Conservation (phyloP, 2,113 vertebrate genomes). For the Gnathonemus echidnorhynchus region DNA sequence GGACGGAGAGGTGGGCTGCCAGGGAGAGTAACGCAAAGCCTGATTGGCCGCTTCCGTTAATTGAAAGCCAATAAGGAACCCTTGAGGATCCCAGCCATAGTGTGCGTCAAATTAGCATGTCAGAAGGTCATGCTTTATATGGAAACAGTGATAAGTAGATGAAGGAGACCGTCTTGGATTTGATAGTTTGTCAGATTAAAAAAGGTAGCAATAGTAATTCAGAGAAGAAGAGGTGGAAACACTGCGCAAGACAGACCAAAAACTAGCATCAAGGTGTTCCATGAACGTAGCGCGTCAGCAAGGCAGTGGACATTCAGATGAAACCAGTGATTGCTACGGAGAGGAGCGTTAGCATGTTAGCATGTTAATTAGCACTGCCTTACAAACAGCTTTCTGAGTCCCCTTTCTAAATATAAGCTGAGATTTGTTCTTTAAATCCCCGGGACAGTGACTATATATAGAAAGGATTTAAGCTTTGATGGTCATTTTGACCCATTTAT, state of each 20-base stretch:
- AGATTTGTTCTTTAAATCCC: not conserved
- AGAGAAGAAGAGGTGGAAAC: not conserved
- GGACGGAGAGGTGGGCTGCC: conserved; percentile 84
- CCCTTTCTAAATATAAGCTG: not conserved
- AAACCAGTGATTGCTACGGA: not conserved
- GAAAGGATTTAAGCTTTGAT: not conserved
- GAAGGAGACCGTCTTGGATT: not conserved
- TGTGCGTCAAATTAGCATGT: not conserved
- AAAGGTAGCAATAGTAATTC: not conserved
- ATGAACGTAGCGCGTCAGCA: not conserved
- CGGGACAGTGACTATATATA: not conserved
- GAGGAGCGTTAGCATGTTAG: not conserved
- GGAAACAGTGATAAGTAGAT: not conserved
- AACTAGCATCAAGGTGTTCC: not conserved
- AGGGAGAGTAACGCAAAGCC: not conserved
- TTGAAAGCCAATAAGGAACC: not conserved
- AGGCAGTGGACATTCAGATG: too few species aligned
- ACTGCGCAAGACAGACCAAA: not conserved
- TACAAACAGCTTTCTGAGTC: not conserved
- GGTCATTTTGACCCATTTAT: conserved; percentile 16
- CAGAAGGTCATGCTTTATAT: not conserved
- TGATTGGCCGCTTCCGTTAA: not conserved
- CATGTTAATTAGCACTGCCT: not conserved
- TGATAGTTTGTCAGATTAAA: not conserved
- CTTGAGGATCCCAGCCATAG: not conserved